Conservation (phyloP, 2,797 vertebrate genomes). For the Gambelia wislizenii region DNA sequence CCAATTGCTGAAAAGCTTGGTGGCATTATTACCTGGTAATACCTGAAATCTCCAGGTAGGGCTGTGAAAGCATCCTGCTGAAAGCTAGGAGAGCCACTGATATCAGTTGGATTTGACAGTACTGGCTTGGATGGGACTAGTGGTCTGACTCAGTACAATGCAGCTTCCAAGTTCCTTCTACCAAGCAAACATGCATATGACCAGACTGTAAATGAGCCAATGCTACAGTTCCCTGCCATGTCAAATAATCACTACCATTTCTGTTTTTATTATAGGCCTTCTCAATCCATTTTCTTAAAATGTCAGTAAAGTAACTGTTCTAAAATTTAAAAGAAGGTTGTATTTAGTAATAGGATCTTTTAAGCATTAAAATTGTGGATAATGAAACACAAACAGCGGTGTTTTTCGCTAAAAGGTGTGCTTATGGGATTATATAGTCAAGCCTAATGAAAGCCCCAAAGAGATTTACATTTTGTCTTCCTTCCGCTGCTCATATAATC, state of each 20-base stretch:
- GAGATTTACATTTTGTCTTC: slow-evolving; percentile 11
- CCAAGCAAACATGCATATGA: not conserved
- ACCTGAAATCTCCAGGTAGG: too few relatives aligned
- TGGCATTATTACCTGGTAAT: too few relatives aligned
- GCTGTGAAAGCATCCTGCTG: too few relatives aligned
- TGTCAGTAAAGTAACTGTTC: not conserved
- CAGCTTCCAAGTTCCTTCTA: too few relatives aligned
- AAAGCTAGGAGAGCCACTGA: too few relatives aligned
- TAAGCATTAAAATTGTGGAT: not conserved
- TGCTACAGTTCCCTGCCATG: not conserved
- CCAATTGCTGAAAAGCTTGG: not conserved
- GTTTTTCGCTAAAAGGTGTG: slow-evolving; percentile 31
- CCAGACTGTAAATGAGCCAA: not conserved
- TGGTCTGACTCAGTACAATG: too few relatives aligned
- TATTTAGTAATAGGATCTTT: slow-evolving; percentile 2
- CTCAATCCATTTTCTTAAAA: not conserved
- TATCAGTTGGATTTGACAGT: too few relatives aligned
- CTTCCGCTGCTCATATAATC: slow-evolving; percentile 26
- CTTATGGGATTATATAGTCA: slow-evolving; percentile 29
- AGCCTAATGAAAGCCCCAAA: slow-evolving; percentile 3
- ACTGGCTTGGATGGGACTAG: too few relatives aligned
- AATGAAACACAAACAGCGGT: slow-evolving; percentile 9
- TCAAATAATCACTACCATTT: not conserved
- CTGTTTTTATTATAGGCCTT: not conserved
- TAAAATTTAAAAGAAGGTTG: not conserved